These are phyloP conservation scores for Hirundo rustica DNA, from an alignment of 2,797 vertebrate genomes.

Conservation along the genomic window DNA sequence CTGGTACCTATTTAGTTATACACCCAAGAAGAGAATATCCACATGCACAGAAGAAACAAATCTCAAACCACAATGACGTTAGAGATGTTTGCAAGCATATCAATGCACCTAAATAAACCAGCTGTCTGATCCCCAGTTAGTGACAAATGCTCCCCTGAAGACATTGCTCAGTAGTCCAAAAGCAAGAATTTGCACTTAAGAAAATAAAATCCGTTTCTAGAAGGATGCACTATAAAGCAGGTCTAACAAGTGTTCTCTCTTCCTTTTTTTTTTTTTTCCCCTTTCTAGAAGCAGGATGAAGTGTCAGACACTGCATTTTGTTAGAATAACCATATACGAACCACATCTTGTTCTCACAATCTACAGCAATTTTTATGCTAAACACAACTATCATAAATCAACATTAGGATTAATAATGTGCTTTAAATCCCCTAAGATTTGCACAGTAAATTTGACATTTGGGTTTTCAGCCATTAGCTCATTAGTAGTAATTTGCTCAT, in stretches of 20 bases:
- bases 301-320: not conserved
- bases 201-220: not conserved
- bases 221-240: not conserved
- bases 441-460: not conserved
- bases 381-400: not conserved
- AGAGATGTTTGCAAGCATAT: not conserved
- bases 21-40: not conserved
- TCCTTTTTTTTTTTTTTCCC: not conserved
- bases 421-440: not conserved
- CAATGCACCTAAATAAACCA: not conserved
- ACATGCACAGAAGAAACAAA: not conserved
- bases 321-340: not conserved
- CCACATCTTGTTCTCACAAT: not conserved
- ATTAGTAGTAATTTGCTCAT: not conserved
- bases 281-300: not conserved
- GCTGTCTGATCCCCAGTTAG: not conserved
- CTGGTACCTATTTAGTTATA: not conserved
- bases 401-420: not conserved
- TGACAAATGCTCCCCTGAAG: not conserved
- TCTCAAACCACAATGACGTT: not conserved
- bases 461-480: not conserved
- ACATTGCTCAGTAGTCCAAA: not conserved
- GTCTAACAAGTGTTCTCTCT: not conserved
- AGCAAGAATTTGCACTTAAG: not conserved
- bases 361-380: not conserved